A percentile compares a stretch with the other conserved stretches of the same genome.
These are phyloP conservation scores for Dendrophyllia cribrosa DNA, from an alignment of 64 coral and sea anemone species.

Conservation along the genomic window DNA sequence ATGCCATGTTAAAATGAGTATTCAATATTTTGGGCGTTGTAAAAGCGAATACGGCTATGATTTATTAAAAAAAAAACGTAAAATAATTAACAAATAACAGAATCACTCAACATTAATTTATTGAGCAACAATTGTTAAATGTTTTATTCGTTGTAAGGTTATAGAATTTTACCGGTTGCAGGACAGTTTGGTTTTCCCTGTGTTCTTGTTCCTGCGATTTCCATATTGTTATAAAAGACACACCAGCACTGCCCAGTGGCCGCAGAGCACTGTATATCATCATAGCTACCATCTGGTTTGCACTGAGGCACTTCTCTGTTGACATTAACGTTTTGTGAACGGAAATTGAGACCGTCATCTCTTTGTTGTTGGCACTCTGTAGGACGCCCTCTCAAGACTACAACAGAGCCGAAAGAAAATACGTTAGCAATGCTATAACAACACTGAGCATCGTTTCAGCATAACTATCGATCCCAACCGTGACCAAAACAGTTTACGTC, in stretches of 20 bases:
- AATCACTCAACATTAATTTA: neutral
- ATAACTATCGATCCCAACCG: too few relatives aligned
- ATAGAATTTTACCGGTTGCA: conserved; percentile 48
- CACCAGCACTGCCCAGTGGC: conserved; percentile 89
- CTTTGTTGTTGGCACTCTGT: conserved; percentile 78
- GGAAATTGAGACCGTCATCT: conserved; percentile 70
- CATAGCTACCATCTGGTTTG: conserved; percentile 76
- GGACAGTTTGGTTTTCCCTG: conserved; percentile 81
- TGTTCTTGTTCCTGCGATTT: conserved; percentile 64
- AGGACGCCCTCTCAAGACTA: conserved; percentile 23
- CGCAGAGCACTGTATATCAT: conserved; percentile 70
- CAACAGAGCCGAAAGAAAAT: neutral
- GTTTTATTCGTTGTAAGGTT: neutral
- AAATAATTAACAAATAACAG: too few relatives aligned
- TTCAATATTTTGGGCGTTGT: too few relatives aligned
- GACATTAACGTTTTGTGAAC: conserved; percentile 16
- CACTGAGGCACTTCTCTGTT: conserved; percentile 78
- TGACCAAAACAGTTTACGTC: too few relatives aligned
- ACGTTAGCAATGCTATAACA: too few relatives aligned
- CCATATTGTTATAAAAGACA: conserved; percentile 70
- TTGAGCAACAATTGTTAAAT: neutral
- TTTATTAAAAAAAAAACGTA: too few relatives aligned
- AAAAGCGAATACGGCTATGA: too few relatives aligned
- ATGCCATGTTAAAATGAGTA: too few relatives aligned
- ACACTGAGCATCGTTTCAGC: too few relatives aligned